Conservation (phyloP, 2,888 invertebrate genomes). For the Ecliptopera silaceata region DNA sequence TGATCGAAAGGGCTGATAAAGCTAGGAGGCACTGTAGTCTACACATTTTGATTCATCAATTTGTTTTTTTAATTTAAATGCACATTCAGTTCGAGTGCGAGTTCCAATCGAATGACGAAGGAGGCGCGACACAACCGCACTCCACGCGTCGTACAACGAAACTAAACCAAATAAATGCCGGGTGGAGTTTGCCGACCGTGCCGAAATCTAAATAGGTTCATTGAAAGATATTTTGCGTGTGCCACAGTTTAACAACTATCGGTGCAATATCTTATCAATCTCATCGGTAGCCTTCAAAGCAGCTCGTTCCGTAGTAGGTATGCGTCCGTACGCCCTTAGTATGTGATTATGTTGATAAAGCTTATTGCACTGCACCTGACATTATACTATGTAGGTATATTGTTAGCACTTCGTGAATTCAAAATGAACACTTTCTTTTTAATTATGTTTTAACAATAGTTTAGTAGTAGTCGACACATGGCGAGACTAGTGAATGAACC, state of each 20-base stretch:
- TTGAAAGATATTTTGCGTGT: constrained; percentile 64
- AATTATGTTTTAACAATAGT: too few species aligned
- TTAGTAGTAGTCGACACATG: too few species aligned
- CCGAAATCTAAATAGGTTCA: constrained; percentile 63
- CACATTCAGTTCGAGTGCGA: constrained; percentile 65
- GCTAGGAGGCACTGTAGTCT: constrained; percentile 62
- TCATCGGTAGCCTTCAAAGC: constrained; percentile 31
- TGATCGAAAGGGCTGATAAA: constrained; percentile 54
- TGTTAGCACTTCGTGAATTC: neutral
- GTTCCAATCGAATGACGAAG: constrained; percentile 66
- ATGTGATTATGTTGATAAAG: neutral
- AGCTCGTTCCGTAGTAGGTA: constrained; percentile 21
- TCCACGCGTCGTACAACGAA: constrained; percentile 61
- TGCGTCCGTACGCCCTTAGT: constrained; percentile 7
- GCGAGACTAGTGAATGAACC: too few species aligned
- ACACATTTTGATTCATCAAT: constrained; percentile 77
- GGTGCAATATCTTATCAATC: constrained; percentile 50
- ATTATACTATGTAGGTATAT: neutral
- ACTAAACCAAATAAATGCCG: constrained; percentile 65
- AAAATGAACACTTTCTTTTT: too few species aligned
- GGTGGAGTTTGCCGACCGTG: constrained; percentile 36
- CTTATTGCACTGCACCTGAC: neutral
- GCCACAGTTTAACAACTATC: constrained; percentile 26
- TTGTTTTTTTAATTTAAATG: constrained; percentile 56
- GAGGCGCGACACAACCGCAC: constrained; percentile 60